Evolutionary conservation across 2,113 vertebrate genomes (phyloP).

Genomic region (Bombycilla garrulus): DNA sequence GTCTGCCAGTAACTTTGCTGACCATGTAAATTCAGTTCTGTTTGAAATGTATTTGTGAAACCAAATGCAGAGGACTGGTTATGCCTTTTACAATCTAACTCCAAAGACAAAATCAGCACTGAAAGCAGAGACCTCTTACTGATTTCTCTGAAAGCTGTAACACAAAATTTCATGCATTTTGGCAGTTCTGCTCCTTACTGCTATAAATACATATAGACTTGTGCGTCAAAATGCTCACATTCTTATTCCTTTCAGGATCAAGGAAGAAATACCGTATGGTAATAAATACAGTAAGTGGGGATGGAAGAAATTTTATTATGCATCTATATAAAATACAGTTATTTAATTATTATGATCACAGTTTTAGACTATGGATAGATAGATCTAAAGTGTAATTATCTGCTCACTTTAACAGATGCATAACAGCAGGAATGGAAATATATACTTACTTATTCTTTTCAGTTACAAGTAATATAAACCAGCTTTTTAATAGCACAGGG

Average conservation of each 20-base stretch:
- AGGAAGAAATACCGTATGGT: neutral
- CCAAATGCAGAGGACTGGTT: neutral
- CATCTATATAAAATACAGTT: constrained; percentile 16
- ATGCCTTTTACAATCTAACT: neutral
- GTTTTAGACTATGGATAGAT: neutral
- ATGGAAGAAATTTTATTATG: neutral
- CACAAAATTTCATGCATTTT: constrained; percentile 8
- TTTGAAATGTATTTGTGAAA: constrained; percentile 20
- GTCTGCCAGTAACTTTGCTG: neutral
- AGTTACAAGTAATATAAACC: neutral
- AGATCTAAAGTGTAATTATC: neutral
- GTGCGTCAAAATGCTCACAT: neutral
- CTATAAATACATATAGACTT: constrained; percentile 11
- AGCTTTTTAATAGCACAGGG: neutral
- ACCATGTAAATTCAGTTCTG: neutral
- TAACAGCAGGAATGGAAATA: neutral
- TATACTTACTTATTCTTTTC: neutral
- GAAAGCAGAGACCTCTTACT: neutral
- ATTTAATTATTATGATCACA: neutral
- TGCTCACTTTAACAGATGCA: neutral
- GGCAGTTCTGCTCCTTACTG: constrained; percentile 5
- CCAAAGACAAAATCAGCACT: constrained; percentile 2
- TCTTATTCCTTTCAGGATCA: neutral
- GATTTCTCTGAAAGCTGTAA: neutral
- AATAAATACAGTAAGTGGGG: neutral